Evolutionary conservation across 1,140 invertebrate genomes (phyloP), one percentile per base, ranked within the genome.

Genomic region (Drosophila trapezifrons): DNA sequence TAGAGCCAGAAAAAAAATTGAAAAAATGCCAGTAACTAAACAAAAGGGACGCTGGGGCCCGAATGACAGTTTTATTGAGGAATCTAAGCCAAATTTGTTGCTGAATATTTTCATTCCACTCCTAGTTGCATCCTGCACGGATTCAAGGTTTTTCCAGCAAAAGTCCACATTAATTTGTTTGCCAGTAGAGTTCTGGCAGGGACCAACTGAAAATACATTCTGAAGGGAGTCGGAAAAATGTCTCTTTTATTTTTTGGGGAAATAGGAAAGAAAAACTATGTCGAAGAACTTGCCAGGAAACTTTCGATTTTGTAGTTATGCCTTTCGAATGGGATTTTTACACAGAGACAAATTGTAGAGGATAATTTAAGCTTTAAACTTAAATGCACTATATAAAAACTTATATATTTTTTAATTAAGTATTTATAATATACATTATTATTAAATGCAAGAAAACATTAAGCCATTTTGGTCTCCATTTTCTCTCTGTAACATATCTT

Each of bases 81-180:
- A 70, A 70, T 70, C 42, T 46, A 70, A 47, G 52, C 65, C 65
- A 56, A 55, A 70, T 62, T 64, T 67, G 64, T 65, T 25, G 25
- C 55, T 37, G 8, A 10, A 40, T 42, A 42, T 63, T 58, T 59
- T 4, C 35, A 59, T 58, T 58, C 1, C 60, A 18, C 5, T 9
- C 3, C 3, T 2, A 9, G 49, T 32, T 51, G 27, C 27, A 42
- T 32, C 13, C 13, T 42, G 10, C 25, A 29, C 10, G 8, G 25
- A 29, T 42, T 8, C 20, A 10, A 37, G 27, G 18, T 18, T 25
- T 64, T 32, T 32, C 9, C 13, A 52, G 38, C 18, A 43, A 37
- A 63, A 38, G 64, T 15, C 10, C 12, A 29, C 43, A 52, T 69
- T 46, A 38, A 37, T 65, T 49, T 64, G 27, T 32, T 65, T 43